phyloP scores from a whole-genome alignment of 1,140 invertebrate species.

The Brachionus asplanchnoidis region DNA sequence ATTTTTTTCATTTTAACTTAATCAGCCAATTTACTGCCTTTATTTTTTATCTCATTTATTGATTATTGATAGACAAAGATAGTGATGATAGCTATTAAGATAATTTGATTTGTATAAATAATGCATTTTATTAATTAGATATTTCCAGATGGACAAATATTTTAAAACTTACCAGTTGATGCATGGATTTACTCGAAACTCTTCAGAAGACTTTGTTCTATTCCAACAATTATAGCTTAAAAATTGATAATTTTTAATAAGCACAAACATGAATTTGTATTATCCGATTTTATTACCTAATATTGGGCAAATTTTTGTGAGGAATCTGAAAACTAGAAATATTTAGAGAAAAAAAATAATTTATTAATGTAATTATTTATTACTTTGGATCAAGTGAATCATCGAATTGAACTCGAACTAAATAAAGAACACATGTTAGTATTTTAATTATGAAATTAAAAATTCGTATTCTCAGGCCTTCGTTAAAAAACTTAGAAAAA shows the following conservation, averaged over 20 bases:
- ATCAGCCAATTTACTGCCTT: no score
- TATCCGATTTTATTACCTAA: neutral
- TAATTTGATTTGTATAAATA: no score
- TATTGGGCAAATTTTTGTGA: neutral
- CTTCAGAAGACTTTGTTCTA: constrained; percentile 59
- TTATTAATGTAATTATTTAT: neutral
- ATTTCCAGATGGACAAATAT: no score
- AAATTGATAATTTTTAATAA: neutral
- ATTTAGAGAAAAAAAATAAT: neutral
- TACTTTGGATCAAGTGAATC: constrained; percentile 47
- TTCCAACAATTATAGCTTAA: neutral
- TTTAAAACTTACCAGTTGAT: constrained; percentile 68
- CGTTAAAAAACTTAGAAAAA: neutral
- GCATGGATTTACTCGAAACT: constrained; percentile 78
- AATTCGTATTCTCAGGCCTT: constrained; percentile 91
- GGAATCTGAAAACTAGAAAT: constrained; percentile 38
- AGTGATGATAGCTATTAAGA: no score
- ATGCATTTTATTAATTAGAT: no score
- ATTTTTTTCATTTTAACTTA: no score
- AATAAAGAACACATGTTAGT: constrained; percentile 88
- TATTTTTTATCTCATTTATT: no score
- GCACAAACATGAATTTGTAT: neutral
- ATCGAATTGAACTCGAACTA: constrained; percentile 83
- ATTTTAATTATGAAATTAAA: constrained; percentile 94
- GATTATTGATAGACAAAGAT: no score